These are phyloP conservation scores for Drosophila nr. medialis DNA, from an alignment of 2,888 invertebrate genomes.

Conservation along the genomic window DNA sequence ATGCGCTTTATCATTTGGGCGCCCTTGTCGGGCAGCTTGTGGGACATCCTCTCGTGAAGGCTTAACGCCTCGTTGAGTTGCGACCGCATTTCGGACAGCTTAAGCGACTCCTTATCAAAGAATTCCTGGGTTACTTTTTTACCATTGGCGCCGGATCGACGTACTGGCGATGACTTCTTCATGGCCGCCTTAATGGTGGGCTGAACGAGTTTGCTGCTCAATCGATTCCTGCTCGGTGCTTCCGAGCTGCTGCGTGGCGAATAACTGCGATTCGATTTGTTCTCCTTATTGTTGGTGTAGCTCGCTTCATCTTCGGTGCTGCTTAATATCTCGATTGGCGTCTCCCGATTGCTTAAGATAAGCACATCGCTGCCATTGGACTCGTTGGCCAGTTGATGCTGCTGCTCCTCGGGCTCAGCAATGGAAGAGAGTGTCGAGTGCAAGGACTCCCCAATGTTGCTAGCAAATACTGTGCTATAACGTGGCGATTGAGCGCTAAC, in stretches of 20 bases:
- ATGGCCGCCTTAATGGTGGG: slow-evolving; percentile 67
- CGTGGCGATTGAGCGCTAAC: slow-evolving; percentile 47
- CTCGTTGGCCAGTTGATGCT: slow-evolving; percentile 20
- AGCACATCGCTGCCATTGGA: slow-evolving; percentile 72
- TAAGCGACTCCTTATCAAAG: slow-evolving; percentile 85
- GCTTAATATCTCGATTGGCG: slow-evolving; percentile 71
- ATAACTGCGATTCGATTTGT: slow-evolving; percentile 17
- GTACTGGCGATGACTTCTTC: slow-evolving; percentile 10
- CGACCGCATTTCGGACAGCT: slow-evolving; percentile 84
- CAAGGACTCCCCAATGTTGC: slow-evolving; percentile 64
- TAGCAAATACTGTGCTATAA: slow-evolving; percentile 72
- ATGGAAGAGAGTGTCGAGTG: slow-evolving; percentile 73
- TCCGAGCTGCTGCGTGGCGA: slow-evolving; percentile 49
- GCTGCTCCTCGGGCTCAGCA: not conserved
- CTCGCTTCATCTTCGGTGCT: slow-evolving; percentile 58
- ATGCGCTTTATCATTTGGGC: slow-evolving; percentile 86
- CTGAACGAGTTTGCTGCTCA: slow-evolving; percentile 57
- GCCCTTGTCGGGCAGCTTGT: slow-evolving; percentile 88
- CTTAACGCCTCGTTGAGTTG: slow-evolving; percentile 84
- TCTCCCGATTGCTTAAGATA: slow-evolving; percentile 66
- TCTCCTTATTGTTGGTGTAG: slow-evolving; percentile 42
- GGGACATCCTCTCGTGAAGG: slow-evolving; percentile 72
- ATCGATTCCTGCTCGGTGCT: slow-evolving; percentile 22
- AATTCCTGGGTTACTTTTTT: slow-evolving; percentile 69
- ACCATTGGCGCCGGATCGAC: not conserved